These are phyloP conservation scores for Platypus cylindrus DNA, from an alignment of 2,888 invertebrate genomes.

Conservation along the genomic window DNA sequence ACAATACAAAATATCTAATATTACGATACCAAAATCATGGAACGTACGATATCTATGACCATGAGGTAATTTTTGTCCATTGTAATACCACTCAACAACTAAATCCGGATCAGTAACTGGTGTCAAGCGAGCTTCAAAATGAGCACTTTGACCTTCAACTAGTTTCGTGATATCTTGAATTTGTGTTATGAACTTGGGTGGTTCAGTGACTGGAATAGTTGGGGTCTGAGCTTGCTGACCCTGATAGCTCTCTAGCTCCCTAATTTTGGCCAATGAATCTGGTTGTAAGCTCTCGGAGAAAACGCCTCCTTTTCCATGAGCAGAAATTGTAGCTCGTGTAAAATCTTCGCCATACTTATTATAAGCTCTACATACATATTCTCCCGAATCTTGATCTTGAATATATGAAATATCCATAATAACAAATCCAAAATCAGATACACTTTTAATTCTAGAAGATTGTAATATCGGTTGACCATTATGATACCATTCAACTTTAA, in stretches of 20 bases:
- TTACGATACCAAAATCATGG: conserved; percentile 95
- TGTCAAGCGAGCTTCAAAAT: conserved; percentile 82
- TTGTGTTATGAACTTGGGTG: conserved; percentile 83
- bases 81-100: conserved; percentile 90
- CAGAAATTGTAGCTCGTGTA: conserved; percentile 72
- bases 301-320: conserved; percentile 74
- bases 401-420: conserved; percentile 90
- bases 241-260: conserved; percentile 67
- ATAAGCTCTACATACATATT: conserved; percentile 83
- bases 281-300: conserved; percentile 84
- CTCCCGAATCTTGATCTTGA: conserved; percentile 85
- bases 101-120: conserved; percentile 92
- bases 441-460: conserved; percentile 81
- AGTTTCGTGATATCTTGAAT: conserved; percentile 73
- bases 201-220: conserved; percentile 56
- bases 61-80: conserved; percentile 81
- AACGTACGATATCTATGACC: conserved; percentile 95
- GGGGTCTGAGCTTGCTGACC: conserved; percentile 54
- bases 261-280: conserved; percentile 75
- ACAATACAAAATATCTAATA: conserved; percentile 87
- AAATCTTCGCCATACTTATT: conserved; percentile 86
- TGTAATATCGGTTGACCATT: conserved; percentile 83
- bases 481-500: conserved; percentile 95
- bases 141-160: conserved; percentile 90
- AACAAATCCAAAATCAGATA: conserved; percentile 91